phyloP scores from a whole-genome alignment of 2,797 vertebrate species.

The Siniperca obscura region DNA sequence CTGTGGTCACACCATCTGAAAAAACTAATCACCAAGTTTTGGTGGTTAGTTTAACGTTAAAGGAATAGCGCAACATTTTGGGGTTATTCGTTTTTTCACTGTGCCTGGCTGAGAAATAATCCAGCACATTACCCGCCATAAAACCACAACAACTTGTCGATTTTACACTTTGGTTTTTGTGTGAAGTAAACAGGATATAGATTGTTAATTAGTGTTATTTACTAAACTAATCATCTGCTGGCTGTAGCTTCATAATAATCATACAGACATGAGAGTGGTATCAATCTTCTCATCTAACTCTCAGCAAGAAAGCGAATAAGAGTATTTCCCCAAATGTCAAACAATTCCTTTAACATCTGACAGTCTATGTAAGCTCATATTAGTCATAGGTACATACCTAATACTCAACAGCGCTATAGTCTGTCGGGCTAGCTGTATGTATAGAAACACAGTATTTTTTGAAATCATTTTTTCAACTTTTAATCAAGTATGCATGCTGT shows the following conservation, averaged over 20 bases:
- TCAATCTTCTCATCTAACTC: too few species aligned
- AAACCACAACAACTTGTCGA: neutral
- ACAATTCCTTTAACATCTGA: slow-evolving; percentile 12
- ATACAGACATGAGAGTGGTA: too few species aligned
- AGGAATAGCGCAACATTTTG: slow-evolving; percentile 8
- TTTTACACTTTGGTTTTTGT: neutral
- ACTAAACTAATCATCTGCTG: neutral
- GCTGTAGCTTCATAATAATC: too few species aligned
- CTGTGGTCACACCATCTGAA: neutral
- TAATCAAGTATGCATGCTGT: slow-evolving; percentile 14
- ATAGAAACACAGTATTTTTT: slow-evolving; percentile 3
- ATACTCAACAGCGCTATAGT: slow-evolving; percentile 20
- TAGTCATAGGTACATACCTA: neutral
- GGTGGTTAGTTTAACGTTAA: too few species aligned
- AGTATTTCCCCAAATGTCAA: slow-evolving; percentile 14
- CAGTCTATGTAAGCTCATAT: neutral
- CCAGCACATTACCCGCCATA: neutral
- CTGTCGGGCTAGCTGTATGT: neutral
- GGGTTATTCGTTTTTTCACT: neutral
- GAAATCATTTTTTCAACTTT: slow-evolving; percentile 1
- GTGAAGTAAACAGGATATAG: neutral
- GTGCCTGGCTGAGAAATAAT: neutral
- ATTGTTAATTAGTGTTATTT: too few species aligned
- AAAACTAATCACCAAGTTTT: neutral
- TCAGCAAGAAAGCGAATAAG: neutral